Percentiles rank a stretch among this genome's conserved stretches.
These are phyloP conservation scores for Ormyrus pomaceus DNA, from an alignment of 2,888 invertebrate genomes.

Conservation along the genomic window DNA sequence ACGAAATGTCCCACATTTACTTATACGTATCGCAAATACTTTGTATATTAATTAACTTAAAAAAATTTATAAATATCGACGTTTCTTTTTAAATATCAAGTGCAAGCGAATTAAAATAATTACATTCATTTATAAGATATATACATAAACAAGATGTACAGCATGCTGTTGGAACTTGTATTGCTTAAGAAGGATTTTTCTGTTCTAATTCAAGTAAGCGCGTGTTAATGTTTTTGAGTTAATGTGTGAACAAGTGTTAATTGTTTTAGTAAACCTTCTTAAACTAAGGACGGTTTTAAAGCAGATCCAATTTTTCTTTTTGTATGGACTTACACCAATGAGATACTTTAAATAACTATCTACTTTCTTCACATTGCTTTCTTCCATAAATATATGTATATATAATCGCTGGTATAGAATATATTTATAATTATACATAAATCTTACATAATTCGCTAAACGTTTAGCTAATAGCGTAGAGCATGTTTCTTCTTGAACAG, in stretches of 20 bases:
- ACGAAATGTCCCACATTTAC: neutral
- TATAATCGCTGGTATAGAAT: conserved; percentile 15
- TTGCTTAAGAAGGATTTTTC: conserved; percentile 27
- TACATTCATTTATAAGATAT: neutral
- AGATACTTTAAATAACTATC: conserved; percentile 45
- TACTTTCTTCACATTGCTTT: conserved; percentile 44
- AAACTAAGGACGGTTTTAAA: conserved; percentile 54
- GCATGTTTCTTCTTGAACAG: conserved; percentile 26
- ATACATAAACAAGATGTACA: conserved; percentile 25
- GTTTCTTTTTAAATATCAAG: conserved; percentile 1
- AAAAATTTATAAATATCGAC: neutral
- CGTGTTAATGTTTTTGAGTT: neutral
- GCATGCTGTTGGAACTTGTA: conserved; percentile 27
- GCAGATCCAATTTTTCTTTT: conserved; percentile 37
- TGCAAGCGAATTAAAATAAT: conserved; percentile 13
- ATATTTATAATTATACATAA: conserved; percentile 36
- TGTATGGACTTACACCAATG: conserved; percentile 28
- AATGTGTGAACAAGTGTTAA: neutral
- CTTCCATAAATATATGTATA: conserved; percentile 29
- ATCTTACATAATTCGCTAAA: conserved; percentile 27
- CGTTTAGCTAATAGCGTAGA: conserved; percentile 33
- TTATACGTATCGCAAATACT: conserved; percentile 23
- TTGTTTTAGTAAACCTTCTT: conserved; percentile 25
- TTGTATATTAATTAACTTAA: neutral
- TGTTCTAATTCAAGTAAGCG: neutral